Base-by-base conservation (phyloP, 2,113 vertebrate genomes). In the Saguinus midas region DNA sequence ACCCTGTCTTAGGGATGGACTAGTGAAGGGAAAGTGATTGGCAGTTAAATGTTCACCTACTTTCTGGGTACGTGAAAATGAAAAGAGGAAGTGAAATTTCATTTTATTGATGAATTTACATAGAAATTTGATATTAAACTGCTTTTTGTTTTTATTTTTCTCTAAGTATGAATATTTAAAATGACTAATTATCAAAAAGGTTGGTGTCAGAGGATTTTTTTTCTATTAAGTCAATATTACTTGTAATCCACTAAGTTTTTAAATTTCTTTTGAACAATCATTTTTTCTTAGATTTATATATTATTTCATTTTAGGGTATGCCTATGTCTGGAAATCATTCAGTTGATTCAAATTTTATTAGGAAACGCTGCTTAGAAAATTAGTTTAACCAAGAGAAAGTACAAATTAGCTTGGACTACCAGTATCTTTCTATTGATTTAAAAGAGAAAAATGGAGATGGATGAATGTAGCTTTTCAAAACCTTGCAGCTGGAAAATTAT, bases 261-360 rank as follows among this genome's bases (percentile, higher is more conserved):
- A 86, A n/a, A 48, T 83, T 87, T 61, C 9, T 48, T 29, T 95
- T 88, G 8, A 78, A 11, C 32, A 75, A 4, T 61, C 57, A 37
- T 48, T 92, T 93, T 87, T 82, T 27, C 57, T 61, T 73, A 73
- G 37, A 16, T 73, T 85, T 86, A 52, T 95, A 23, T 94, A 25
- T 52, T 96, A 66, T 92, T 76, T 76, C 27, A 35, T 80, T 52
- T 83, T 70, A 93, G 78, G 21, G 13, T 80, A 52, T 45, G 0
- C 68, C 4, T 80, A 3, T 84, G 61, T 76, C 20, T 73, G 32
- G 50, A 85, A 82, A 37, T 89, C 32, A 95, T 90, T 94, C 25
- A 80, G 3, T 55, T 91, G 48, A 61, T 64, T 91, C 45, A 83
- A 4, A 64, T 89, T 91, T 73, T 96, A 91, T 84, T 91, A 93